Evolutionary conservation across 2,797 vertebrate genomes (phyloP).

Genomic region (Acrossocheilus fasciatus): DNA sequence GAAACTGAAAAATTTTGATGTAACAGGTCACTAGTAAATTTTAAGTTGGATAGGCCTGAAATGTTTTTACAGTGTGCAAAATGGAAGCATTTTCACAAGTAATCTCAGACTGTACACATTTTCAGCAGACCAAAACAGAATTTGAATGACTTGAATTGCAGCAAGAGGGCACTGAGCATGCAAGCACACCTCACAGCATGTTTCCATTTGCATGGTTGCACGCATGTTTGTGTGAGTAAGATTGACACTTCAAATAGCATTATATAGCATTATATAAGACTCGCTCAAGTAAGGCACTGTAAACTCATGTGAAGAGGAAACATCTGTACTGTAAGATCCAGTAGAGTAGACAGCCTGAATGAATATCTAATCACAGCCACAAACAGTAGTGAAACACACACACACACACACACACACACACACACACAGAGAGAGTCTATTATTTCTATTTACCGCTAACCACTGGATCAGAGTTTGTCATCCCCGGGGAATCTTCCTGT

Average conservation of each 20-base stretch:
- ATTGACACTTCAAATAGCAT: slow-evolving; percentile 11
- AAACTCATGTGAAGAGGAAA: slow-evolving; percentile 30
- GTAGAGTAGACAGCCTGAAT: slow-evolving; percentile 28
- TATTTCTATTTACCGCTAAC: slow-evolving; percentile 14
- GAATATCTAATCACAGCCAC: slow-evolving; percentile 27
- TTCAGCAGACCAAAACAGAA: not conserved
- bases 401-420: not conserved
- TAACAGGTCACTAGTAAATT: not conserved
- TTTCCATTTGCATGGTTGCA: not conserved
- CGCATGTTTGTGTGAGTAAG: not conserved
- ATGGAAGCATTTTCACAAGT: not conserved
- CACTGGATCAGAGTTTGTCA: slow-evolving; percentile 20
- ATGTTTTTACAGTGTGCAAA: not conserved
- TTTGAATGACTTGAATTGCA: not conserved
- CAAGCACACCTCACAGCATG: slow-evolving; percentile 10
- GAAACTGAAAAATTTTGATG: not conserved
- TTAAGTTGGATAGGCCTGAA: not conserved
- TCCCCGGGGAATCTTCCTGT: not conserved
- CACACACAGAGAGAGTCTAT: not conserved
- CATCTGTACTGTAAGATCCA: slow-evolving; percentile 35
- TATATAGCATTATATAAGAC: slow-evolving; percentile 39
- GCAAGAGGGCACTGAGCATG: not conserved
- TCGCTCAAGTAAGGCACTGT: not conserved
- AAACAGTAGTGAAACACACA: slow-evolving; percentile 14
- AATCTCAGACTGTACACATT: not conserved